A percentile compares a stretch with the other conserved stretches of the same genome.
Conservation (phyloP, 2,113 vertebrate species). For the Anolis sagrei region DNA sequence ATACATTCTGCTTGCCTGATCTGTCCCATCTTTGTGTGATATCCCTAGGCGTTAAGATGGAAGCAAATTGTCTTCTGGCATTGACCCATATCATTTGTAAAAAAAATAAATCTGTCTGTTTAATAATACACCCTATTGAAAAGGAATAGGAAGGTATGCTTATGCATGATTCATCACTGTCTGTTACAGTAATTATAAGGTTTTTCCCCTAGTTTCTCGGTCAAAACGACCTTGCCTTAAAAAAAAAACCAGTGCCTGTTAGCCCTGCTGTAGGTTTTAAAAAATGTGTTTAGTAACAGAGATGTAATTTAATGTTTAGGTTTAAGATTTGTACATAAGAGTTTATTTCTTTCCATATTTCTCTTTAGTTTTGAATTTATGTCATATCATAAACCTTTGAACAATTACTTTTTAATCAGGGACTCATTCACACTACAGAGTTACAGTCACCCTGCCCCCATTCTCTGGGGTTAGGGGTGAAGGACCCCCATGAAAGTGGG, state of each 20-base stretch:
- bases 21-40: neutral
- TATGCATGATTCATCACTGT: conserved; percentile 59
- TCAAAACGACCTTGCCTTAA: conserved; percentile 58
- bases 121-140: conserved; percentile 55
- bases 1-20: too few relatives aligned
- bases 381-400: neutral
- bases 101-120: conserved; percentile 54
- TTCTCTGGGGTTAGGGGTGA: too few relatives aligned
- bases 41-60: neutral
- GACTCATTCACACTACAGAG: too few relatives aligned
- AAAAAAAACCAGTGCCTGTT: neutral
- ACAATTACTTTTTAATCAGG: neutral
- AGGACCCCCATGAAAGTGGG: too few relatives aligned
- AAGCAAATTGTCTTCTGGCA: conserved; percentile 1
- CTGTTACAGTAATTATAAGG: conserved; percentile 60
- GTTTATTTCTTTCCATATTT: neutral
- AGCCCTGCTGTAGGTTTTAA: conserved; percentile 19
- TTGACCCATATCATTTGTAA: conserved; percentile 31
- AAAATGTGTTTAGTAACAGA: conserved; percentile 35
- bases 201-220: conserved; percentile 39
- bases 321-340: conserved; percentile 21
- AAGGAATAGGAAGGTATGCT: conserved; percentile 48
- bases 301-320: conserved; percentile 26
- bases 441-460: too few relatives aligned
- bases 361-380: neutral